These are phyloP conservation scores for Clistopyga incitator DNA, from an alignment of 2,888 invertebrate genomes.

Conservation along the genomic window DNA sequence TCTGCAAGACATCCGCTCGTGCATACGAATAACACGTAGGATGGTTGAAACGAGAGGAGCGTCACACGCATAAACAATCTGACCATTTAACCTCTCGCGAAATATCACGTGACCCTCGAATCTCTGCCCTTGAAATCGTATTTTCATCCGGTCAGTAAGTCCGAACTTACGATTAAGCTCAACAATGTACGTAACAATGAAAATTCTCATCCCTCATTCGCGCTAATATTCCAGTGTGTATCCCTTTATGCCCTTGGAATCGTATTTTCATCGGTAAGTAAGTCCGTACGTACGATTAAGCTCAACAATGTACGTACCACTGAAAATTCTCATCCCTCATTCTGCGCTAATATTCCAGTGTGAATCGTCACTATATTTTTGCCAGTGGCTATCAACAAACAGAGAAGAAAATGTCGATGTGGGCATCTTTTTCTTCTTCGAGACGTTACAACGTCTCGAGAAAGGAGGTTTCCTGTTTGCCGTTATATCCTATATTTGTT, in stretches of 20 bases:
- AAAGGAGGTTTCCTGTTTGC: background rate
- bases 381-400: background rate
- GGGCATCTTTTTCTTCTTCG: too few species aligned
- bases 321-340: background rate
- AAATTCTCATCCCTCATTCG: too few species aligned
- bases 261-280: background rate
- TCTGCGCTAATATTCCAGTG: background rate
- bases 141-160: background rate
- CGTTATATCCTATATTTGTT: background rate
- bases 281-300: too few species aligned
- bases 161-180: too few species aligned
- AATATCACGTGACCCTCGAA: constrained; percentile 30
- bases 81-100: constrained; percentile 12
- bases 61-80: background rate
- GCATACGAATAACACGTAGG: constrained; percentile 58
- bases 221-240: too few species aligned
- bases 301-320: background rate
- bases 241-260: too few species aligned
- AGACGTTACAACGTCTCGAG: background rate
- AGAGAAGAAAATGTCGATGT: background rate
- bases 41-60: constrained; percentile 13
- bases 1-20: constrained; percentile 55
- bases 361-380: background rate
- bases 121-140: too few species aligned
- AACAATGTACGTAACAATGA: background rate